These are phyloP conservation scores for Teleopsis dalmanni DNA, from an alignment of 1,140 invertebrate genomes.

Conservation along the genomic window DNA sequence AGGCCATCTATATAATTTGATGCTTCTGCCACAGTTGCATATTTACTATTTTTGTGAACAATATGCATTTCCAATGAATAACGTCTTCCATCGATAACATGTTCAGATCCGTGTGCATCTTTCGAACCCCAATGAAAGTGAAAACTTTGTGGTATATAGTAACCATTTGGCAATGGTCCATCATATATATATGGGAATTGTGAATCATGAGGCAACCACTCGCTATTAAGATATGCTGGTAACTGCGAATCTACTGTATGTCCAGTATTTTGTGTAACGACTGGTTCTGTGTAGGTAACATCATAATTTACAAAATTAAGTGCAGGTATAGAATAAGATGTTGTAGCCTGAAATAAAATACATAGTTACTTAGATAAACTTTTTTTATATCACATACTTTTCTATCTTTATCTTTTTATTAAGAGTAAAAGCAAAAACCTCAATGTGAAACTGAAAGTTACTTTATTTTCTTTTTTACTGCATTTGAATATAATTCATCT, in stretches of 20 bases:
- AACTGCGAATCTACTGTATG: slow-evolving; percentile 9
- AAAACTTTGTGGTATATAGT: slow-evolving; percentile 45
- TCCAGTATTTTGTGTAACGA: slow-evolving; percentile 3
- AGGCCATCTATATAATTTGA: slow-evolving; percentile 62
- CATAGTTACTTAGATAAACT: too few species aligned
- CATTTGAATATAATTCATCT: too few species aligned
- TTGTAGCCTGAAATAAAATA: neutral
- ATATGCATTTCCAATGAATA: slow-evolving; percentile 77
- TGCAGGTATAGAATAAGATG: neutral
- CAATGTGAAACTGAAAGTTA: too few species aligned
- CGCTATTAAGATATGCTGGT: neutral
- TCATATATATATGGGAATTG: slow-evolving; percentile 13
- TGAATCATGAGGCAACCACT: neutral
- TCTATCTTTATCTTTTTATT: too few species aligned
- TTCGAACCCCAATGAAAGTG: slow-evolving; percentile 52
- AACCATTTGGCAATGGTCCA: slow-evolving; percentile 21
- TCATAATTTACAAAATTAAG: slow-evolving; percentile 6
- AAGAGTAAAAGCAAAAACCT: too few species aligned
- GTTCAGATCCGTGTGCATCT: slow-evolving; percentile 48
- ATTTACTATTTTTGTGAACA: slow-evolving; percentile 74
- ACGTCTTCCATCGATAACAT: slow-evolving; percentile 47
- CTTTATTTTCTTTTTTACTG: too few species aligned
- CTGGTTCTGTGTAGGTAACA: neutral
- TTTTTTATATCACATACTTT: too few species aligned
- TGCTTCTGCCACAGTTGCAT: slow-evolving; percentile 56